Evolutionary conservation across 2,113 vertebrate species (phyloP).

Genomic region (Fulica atra): DNA sequence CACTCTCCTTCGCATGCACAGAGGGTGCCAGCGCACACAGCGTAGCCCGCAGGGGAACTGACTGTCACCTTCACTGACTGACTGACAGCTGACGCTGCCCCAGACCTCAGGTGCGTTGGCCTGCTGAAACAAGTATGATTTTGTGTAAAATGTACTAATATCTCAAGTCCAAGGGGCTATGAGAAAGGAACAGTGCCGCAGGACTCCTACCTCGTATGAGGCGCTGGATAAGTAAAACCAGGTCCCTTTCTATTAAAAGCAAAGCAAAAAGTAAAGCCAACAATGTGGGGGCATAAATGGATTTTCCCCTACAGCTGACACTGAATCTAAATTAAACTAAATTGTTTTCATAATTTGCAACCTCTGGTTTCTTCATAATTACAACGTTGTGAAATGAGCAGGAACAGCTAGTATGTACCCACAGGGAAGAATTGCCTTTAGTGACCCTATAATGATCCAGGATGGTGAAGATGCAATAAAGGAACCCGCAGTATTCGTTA

Average conservation of each 20-base stretch:
- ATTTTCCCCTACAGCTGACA: neutral
- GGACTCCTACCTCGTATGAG: neutral
- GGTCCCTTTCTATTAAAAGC: neutral
- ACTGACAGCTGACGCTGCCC: neutral
- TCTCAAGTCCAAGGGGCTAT: neutral
- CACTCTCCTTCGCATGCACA: fast-evolving
- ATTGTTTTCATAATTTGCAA: conserved; percentile 28
- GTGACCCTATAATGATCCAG: conserved; percentile 44
- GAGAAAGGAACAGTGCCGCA: neutral
- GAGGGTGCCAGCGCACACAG: fast-evolving
- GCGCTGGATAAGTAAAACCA: neutral
- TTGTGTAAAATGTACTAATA: neutral
- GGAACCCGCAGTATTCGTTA: conserved; percentile 10
- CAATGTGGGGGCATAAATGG: neutral
- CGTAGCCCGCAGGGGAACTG: neutral
- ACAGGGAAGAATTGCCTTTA: conserved; percentile 47
- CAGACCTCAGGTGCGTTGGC: neutral
- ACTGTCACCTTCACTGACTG: fast-evolving
- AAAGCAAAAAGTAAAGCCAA: neutral
- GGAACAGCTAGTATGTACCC: conserved; percentile 25
- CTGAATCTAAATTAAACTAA: conserved; percentile 33
- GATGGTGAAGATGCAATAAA: conserved; percentile 40
- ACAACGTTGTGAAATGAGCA: conserved; percentile 31
- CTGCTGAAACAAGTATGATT: neutral
- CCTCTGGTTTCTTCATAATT: conserved; percentile 52